Evolutionary conservation across 2,797 vertebrate species (phyloP), one percentile per base, ranked within the genome.

Genomic region (Leptodactylus fallax): DNA sequence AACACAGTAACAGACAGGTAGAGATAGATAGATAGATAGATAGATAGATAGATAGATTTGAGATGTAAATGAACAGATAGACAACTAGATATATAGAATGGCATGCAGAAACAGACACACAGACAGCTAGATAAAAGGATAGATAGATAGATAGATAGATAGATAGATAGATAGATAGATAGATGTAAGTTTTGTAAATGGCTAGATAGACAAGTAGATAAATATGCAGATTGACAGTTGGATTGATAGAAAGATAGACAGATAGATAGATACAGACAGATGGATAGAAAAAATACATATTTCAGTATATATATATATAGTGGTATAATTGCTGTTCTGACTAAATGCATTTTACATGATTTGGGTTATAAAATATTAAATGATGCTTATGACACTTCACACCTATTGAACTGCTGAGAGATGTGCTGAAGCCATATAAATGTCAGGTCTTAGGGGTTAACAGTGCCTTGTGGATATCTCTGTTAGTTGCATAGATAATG

Each of bases 401-500:
- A 53, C 72, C 60, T 76, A 19, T 77, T 8, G 58, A 78, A 56
- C 12, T 7, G 58, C 47, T 25, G 56, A 53, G 71, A 85, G 72
- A 23, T 23, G 58, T 61, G 83, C 27, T 63, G 65, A 51, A 53
- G 45, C 13, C n/a, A 25, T 63, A 65, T 65, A 77, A 85, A 61
- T 63, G 83, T 77, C 56, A 77, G 71, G 83, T 85, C 83, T 77
- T 51, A 47, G 83, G 83, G 72, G 83, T 85, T 85, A 85, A 85
- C 72, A 85, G 83, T 85, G 72, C 83, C 83, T 65, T 65, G 72
- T 78, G 72, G 83, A 77, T 77, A 78, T 77, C 23, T 23, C 71
- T 63, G 72, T 77, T 63, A 27, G 56, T 77, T 51, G 72, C 56
- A 85, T 85, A 77, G 61, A 77, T 72, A 78, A 85, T 85, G 58